A percentile compares a stretch with the other conserved stretches of the same genome.
phyloP scores from a whole-genome alignment of 2,888 invertebrate genomes.

The Muscina levida region DNA sequence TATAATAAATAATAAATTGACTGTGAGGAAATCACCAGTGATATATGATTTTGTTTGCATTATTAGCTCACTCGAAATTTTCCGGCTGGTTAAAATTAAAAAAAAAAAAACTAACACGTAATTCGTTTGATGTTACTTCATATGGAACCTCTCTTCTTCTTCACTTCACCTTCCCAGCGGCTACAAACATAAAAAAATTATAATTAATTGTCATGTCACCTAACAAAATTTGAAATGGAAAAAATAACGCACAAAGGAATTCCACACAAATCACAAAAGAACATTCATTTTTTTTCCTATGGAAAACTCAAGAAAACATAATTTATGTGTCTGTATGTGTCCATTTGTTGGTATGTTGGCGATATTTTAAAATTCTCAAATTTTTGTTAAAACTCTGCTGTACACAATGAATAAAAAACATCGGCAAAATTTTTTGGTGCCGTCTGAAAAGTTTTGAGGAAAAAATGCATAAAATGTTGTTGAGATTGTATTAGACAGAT shows the following conservation, averaged over 20 bases:
- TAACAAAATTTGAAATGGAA: not conserved
- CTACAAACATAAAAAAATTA: conserved; percentile 10
- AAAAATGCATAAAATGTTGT: conserved; percentile 57
- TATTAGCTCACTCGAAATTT: not conserved
- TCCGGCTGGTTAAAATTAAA: conserved; percentile 4
- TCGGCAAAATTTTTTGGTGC: conserved; percentile 64
- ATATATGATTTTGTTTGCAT: conserved; percentile 1
- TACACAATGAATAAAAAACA: not conserved
- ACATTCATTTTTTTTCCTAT: conserved; percentile 21
- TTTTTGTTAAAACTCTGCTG: too few relatives aligned
- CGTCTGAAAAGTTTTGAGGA: conserved; percentile 64
- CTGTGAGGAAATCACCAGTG: not conserved
- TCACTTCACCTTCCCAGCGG: not conserved
- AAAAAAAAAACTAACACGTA: conserved; percentile 1
- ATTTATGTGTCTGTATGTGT: not conserved
- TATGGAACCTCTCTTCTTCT: conserved; percentile 18
- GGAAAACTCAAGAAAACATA: not conserved
- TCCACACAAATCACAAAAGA: conserved; percentile 36
- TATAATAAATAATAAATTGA: conserved; percentile 1
- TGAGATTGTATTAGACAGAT: conserved; percentile 40
- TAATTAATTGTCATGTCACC: conserved; percentile 40
- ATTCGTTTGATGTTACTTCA: conserved; percentile 19
- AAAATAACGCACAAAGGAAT: conserved; percentile 17
- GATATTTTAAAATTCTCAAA: too few relatives aligned
- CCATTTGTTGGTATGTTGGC: not conserved